Evolutionary conservation across 2,113 vertebrate genomes (phyloP).

Genomic region (Proterorhinus semilunaris): DNA sequence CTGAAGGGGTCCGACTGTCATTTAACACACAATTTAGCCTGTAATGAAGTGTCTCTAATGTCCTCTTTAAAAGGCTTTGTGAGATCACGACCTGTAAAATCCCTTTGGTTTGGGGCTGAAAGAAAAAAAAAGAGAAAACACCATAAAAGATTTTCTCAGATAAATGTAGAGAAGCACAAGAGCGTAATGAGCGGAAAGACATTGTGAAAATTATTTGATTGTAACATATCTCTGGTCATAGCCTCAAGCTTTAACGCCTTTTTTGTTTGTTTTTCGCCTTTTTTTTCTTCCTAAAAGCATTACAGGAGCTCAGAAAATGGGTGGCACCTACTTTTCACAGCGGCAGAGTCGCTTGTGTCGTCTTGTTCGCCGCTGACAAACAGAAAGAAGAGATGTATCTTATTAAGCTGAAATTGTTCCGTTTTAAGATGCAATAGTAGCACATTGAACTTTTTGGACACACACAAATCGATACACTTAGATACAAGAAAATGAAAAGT

Average conservation of each 20-base stretch:
- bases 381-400: conserved; percentile 4
- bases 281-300: neutral
- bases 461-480: too few species aligned
- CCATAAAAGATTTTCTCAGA: conserved; percentile 15
- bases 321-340: conserved; percentile 69
- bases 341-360: conserved; percentile 61
- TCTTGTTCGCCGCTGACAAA: conserved; percentile 42
- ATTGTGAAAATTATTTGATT: neutral
- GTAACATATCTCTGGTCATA: neutral
- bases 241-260: neutral
- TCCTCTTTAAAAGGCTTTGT: conserved; percentile 22
- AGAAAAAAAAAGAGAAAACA: conserved; percentile 34
- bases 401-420: too few species aligned
- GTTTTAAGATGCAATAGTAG: too few species aligned
- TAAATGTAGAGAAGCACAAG: conserved; percentile 4
- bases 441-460: too few species aligned
- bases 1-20: neutral
- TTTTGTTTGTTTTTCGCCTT: neutral
- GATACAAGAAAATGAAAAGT: too few species aligned
- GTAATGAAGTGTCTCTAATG: neutral
- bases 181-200: neutral
- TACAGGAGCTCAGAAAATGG: conserved; percentile 40
- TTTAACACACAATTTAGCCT: conserved; percentile 9
- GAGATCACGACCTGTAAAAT: conserved; percentile 64
- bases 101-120: conserved; percentile 73